These are phyloP conservation scores for Epinephelus coioides DNA, from an alignment of 2,797 vertebrate species.

Conservation along the genomic window DNA sequence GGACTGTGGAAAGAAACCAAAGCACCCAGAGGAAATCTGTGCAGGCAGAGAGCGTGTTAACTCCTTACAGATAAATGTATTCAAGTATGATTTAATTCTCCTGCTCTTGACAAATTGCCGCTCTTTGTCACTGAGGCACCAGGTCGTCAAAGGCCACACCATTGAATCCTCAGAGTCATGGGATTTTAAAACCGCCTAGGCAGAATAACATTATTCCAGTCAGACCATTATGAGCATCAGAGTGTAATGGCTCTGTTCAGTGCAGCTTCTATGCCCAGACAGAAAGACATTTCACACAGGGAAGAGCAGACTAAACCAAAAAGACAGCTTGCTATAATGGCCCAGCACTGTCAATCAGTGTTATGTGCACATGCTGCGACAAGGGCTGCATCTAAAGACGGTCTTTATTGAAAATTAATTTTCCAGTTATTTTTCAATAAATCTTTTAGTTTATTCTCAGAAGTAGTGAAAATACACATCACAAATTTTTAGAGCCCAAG, in stretches of 20 bases:
- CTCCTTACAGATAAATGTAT: neutral
- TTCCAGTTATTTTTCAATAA: neutral
- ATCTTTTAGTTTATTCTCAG: too few relatives aligned
- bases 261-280: neutral
- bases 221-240: neutral
- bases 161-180: neutral
- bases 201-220: neutral
- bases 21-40: neutral
- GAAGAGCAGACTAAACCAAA: neutral
- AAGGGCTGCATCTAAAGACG: neutral
- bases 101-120: conserved; percentile 4
- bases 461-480: too few relatives aligned
- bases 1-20: neutral
- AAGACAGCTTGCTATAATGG: neutral
- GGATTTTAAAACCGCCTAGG: conserved; percentile 5
- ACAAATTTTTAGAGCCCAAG: neutral
- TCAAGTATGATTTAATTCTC: neutral
- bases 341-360: neutral
- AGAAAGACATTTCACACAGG: neutral
- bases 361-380: neutral
- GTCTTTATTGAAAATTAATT: neutral
- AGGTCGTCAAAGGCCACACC: neutral
- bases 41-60: neutral
- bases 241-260: neutral
- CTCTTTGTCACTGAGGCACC: conserved; percentile 11